phyloP scores from a whole-genome alignment of 2,888 invertebrate genomes.

The Ceramica pisi region DNA sequence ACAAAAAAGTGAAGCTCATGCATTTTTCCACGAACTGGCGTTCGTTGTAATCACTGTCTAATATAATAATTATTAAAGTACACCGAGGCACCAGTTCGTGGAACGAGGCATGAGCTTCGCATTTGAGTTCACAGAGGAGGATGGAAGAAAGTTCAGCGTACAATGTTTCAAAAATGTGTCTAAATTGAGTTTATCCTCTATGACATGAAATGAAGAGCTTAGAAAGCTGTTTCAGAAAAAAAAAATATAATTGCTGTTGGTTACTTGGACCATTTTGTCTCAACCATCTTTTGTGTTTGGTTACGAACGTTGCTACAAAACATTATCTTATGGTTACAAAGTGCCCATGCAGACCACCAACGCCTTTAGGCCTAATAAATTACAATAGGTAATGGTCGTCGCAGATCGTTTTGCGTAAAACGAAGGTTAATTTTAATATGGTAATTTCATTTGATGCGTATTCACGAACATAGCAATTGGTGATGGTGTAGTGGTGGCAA shows the following conservation, averaged over 20 bases:
- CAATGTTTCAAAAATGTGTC: no score
- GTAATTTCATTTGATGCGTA: conserved; percentile 3
- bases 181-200: no score
- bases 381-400: not conserved
- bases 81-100: not conserved
- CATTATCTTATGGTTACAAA: not conserved
- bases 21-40: no score
- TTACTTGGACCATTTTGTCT: no score
- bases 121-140: no score
- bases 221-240: no score
- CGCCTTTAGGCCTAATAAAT: conserved; percentile 7
- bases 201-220: no score
- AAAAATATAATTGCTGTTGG: no score
- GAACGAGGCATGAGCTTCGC: not conserved
- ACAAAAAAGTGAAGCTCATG: no score
- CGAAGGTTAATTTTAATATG: conserved; percentile 19
- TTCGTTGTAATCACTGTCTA: no score
- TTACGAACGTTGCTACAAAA: not conserved
- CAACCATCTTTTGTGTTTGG: not conserved
- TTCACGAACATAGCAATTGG: not conserved
- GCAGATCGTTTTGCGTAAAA: conserved; percentile 10
- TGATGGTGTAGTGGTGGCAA: not conserved
- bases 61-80: no score
- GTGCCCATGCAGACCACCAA: not conserved
- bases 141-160: no score